Conservation (phyloP, 2,113 vertebrate species). For the Strigops habroptila region DNA sequence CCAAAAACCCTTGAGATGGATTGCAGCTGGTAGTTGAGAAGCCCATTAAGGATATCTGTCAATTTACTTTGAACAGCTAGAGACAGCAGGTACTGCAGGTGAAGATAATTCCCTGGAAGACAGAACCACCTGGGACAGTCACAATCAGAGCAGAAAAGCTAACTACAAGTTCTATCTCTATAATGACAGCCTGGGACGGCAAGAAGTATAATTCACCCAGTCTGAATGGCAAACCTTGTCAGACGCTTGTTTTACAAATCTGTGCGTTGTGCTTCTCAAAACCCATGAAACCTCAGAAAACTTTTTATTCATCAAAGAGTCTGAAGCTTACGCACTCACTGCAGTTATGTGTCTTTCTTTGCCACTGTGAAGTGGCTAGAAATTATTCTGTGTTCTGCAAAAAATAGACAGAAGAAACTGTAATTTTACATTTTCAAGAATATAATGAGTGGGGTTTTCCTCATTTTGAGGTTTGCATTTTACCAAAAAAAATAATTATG, state of each 20-base stretch:
- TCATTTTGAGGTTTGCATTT: not conserved
- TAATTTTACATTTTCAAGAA: not conserved
- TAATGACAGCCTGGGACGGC: not conserved
- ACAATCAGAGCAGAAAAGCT: not conserved
- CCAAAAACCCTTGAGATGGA: not conserved
- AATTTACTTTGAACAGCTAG: not conserved
- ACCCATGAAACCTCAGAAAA: not conserved
- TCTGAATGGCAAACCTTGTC: not conserved
- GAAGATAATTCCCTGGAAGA: conserved; percentile 27
- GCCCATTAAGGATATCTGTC: not conserved
- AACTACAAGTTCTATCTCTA: not conserved
- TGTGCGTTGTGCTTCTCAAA: not conserved
- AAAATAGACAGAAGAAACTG: not conserved
- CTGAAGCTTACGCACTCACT: not conserved
- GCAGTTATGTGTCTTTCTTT: not conserved
- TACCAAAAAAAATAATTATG: not conserved
- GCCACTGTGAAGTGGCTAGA: not conserved
- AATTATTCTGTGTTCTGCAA: not conserved
- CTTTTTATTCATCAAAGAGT: not conserved
- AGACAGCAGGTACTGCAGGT: conserved; percentile 4
- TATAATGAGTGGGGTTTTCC: not conserved
- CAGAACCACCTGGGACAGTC: not conserved
- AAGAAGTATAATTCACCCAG: not conserved
- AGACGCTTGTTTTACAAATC: not conserved
- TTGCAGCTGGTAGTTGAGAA: not conserved